Evolutionary conservation across 1,140 invertebrate species (phyloP).

Genomic region (Pemphigus obesinymphae): DNA sequence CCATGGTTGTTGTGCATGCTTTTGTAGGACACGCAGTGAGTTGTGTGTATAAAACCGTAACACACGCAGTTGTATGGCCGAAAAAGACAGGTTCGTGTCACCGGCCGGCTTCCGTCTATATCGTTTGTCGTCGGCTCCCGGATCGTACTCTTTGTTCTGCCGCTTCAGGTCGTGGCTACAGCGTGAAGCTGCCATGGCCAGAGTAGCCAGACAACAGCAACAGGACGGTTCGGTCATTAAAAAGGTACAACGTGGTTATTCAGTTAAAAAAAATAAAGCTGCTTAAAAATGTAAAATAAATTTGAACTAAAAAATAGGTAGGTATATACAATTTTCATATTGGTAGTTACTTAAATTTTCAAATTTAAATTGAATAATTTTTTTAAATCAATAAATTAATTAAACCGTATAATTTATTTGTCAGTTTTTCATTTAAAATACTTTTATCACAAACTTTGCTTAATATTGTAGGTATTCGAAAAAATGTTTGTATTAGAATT

Average conservation of each 20-base stretch:
- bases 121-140: conserved; percentile 35
- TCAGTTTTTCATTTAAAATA: too few relatives aligned
- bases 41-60: conserved; percentile 27
- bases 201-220: conserved; percentile 36
- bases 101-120: conserved; percentile 35
- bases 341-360: too few relatives aligned
- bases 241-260: conserved; percentile 34
- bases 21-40: conserved; percentile 40
- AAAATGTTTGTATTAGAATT: too few relatives aligned
- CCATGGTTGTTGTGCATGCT: conserved; percentile 38
- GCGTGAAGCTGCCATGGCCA: conserved; percentile 38
- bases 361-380: too few relatives aligned
- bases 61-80: conserved; percentile 34
- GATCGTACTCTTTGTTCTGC: conserved; percentile 34
- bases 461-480: too few relatives aligned
- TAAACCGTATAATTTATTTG: too few relatives aligned
- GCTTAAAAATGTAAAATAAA: not conserved
- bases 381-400: too few relatives aligned
- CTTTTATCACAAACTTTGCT: too few relatives aligned
- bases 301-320: too few relatives aligned
- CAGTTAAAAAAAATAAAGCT: not conserved
- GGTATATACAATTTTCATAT: too few relatives aligned
- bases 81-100: conserved; percentile 38
- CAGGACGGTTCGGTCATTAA: conserved; percentile 39
- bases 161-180: conserved; percentile 38